Evolutionary conservation across 2,797 vertebrate species (phyloP).

Genomic region (Salmo trutta): DNA sequence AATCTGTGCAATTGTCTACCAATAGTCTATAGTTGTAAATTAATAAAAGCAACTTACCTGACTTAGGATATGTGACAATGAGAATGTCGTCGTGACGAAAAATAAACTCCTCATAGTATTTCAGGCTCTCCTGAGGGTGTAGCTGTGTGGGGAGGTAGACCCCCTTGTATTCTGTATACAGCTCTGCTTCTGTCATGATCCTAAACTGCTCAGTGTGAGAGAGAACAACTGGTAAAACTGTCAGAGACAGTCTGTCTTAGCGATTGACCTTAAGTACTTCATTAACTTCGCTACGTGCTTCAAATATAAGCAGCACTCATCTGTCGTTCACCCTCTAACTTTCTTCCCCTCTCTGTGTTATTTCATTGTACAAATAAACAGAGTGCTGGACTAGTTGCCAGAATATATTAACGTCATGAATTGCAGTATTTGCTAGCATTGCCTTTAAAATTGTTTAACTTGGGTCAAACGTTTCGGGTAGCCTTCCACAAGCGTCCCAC

Average conservation of each 20-base stretch:
- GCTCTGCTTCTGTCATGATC: slow-evolving; percentile 68
- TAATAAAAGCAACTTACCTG: slow-evolving; percentile 56
- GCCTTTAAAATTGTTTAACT: too few relatives aligned
- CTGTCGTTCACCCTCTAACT: not conserved
- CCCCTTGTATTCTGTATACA: slow-evolving; percentile 65
- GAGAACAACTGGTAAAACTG: not conserved
- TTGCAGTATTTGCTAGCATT: not conserved
- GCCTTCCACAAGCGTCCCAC: too few relatives aligned
- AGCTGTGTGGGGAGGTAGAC: slow-evolving; percentile 35
- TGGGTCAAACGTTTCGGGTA: too few relatives aligned
- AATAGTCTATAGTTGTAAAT: not conserved
- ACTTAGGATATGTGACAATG: slow-evolving; percentile 74
- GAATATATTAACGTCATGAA: not conserved
- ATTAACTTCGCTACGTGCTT: not conserved
- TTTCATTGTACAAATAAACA: not conserved
- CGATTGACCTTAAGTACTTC: not conserved
- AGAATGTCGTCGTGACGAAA: slow-evolving; percentile 70
- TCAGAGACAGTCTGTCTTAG: not conserved
- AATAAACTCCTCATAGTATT: slow-evolving; percentile 62
- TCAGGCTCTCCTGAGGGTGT: slow-evolving; percentile 55
- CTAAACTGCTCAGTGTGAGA: not conserved
- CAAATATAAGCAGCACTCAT: not conserved
- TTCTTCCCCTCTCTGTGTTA: not conserved
- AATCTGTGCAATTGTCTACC: not conserved
- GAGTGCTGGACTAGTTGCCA: not conserved